Evolutionary conservation across 2,888 invertebrate species (phyloP).

Genomic region (Ceriagrion tenellum): DNA sequence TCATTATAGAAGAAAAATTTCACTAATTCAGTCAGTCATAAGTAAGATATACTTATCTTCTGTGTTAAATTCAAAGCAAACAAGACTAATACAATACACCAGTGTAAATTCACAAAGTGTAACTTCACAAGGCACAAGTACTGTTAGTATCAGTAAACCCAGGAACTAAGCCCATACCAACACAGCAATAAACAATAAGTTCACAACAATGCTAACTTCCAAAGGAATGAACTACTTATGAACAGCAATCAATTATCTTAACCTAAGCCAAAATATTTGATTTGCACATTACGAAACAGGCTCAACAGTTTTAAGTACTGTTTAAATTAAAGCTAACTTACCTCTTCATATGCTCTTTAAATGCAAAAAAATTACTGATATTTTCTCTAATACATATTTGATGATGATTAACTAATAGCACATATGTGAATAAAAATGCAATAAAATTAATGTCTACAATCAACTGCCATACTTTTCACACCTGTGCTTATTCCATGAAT

Average conservation of each 20-base stretch:
- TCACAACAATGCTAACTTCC: background rate
- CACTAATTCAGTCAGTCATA: background rate
- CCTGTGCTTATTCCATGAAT: background rate
- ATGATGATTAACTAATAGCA: background rate
- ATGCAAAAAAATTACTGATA: background rate
- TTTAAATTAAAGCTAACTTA: background rate
- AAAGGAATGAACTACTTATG: background rate
- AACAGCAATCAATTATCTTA: background rate
- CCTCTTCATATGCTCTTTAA: background rate
- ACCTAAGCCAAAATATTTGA: background rate
- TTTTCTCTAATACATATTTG: background rate
- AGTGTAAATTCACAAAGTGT: background rate
- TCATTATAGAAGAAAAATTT: background rate
- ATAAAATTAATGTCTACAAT: background rate
- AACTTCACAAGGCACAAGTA: background rate
- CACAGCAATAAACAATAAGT: background rate
- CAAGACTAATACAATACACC: background rate
- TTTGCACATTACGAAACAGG: background rate
- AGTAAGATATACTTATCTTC: background rate
- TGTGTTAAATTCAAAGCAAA: background rate
- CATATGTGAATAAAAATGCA: background rate
- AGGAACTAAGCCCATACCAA: background rate
- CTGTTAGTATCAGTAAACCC: background rate
- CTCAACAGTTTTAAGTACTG: background rate
- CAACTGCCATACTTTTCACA: background rate